Conservation (phyloP, 2,888 invertebrate species). For the Drosophila mimetica region DNA sequence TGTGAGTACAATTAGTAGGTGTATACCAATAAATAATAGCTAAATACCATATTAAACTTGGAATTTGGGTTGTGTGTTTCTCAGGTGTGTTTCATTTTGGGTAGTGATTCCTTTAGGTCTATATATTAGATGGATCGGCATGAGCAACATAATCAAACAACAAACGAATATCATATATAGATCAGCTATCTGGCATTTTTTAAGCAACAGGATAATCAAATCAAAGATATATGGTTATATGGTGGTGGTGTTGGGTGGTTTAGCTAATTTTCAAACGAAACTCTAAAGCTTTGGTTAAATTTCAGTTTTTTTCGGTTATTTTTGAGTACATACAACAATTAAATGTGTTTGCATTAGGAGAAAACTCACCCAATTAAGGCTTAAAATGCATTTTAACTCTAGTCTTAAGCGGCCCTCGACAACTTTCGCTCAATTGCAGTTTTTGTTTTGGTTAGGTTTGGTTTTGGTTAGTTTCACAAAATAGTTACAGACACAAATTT, state of each 20-base stretch:
- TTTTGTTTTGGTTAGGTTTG: conserved; percentile 45
- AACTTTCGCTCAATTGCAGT: conserved; percentile 77
- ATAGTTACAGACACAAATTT: conserved; percentile 46
- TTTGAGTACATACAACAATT: conserved; percentile 37
- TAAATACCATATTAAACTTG: conserved; percentile 37
- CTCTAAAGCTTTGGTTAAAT: conserved; percentile 39
- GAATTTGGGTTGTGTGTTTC: conserved; percentile 1
- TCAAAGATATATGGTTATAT: conserved; percentile 17
- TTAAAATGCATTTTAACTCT: conserved; percentile 73
- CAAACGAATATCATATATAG: conserved; percentile 10
- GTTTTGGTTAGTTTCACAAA: conserved; percentile 59
- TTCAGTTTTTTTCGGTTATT: conserved; percentile 26
- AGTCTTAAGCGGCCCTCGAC: conserved; percentile 76
- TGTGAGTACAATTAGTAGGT: conserved; percentile 35
- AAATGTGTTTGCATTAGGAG: conserved; percentile 40
- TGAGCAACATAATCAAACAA: conserved; percentile 7
- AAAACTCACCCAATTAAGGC: conserved; percentile 80
- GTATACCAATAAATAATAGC: conserved; percentile 49
- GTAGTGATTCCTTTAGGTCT: conserved; percentile 6
- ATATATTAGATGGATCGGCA: conserved; percentile 4
- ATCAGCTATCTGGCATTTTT: conserved; percentile 10
- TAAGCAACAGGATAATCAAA: conserved; percentile 24
- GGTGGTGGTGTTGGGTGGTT: conserved; percentile 18
- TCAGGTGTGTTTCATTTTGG: neutral
- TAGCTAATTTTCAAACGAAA: conserved; percentile 37